Conservation (phyloP, 2,888 invertebrate genomes). For the Drosophila pseudotalamancana region DNA sequence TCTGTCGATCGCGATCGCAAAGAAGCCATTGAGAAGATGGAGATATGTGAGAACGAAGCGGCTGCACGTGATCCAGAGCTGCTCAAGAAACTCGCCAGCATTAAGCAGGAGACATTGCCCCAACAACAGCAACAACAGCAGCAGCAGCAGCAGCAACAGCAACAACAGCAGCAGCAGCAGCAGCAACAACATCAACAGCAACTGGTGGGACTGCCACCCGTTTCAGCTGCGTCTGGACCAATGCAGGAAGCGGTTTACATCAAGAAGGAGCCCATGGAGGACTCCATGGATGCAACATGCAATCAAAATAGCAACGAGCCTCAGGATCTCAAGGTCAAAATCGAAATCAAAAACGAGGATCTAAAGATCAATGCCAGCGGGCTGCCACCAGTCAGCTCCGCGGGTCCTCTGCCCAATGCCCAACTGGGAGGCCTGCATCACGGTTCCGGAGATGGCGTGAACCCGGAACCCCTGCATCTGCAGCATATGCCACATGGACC, state of each 20-base stretch:
- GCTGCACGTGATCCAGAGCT: constrained; percentile 82
- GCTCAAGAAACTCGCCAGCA: constrained; percentile 83
- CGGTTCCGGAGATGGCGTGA: constrained; percentile 65
- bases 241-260: constrained; percentile 87
- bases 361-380: constrained; percentile 68
- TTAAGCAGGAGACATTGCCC: constrained; percentile 82
- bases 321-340: constrained; percentile 90
- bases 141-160: constrained; percentile 39
- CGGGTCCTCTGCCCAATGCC: constrained; percentile 41
- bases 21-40: constrained; percentile 75
- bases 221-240: constrained; percentile 42
- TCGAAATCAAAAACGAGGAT: constrained; percentile 86
- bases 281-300: constrained; percentile 84
- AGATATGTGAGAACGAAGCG: constrained; percentile 58
- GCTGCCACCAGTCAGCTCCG: constrained; percentile 41
- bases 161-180: constrained; percentile 69
- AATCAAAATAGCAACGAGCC: constrained; percentile 86
- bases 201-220: constrained; percentile 30
- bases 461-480: constrained; percentile 81
- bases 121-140: constrained; percentile 57
- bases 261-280: constrained; percentile 85
- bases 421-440: constrained; percentile 60
- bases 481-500: constrained; percentile 73
- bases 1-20: constrained; percentile 80
- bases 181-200: constrained; percentile 37